These are phyloP conservation scores for Tyrannus savana DNA, from an alignment of 2,113 vertebrate species.

Conservation along the genomic window DNA sequence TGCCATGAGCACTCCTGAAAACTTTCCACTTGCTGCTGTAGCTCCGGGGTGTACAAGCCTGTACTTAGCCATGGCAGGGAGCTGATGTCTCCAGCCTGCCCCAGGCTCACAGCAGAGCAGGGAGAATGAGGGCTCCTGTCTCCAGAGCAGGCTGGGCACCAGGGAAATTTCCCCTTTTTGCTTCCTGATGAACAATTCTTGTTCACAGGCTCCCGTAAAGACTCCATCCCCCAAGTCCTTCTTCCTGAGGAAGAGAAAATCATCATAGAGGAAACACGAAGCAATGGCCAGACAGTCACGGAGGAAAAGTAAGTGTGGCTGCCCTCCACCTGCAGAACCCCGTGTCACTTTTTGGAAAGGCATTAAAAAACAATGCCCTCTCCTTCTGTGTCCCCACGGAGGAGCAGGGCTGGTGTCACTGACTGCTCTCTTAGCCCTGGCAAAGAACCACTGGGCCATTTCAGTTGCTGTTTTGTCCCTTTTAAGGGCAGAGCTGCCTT, in stretches of 20 bases:
- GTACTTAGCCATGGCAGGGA: rapidly evolving
- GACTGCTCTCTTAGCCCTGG: neutral
- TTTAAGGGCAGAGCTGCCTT: neutral
- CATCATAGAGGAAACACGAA: slow-evolving; percentile 94
- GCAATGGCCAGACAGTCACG: slow-evolving; percentile 90
- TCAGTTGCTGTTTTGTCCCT: neutral
- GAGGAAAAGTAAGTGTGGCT: slow-evolving; percentile 90
- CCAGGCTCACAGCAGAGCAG: neutral
- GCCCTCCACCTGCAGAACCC: neutral
- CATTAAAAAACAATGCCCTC: neutral
- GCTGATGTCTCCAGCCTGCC: neutral
- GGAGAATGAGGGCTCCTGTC: neutral
- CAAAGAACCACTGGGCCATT: neutral
- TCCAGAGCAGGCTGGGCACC: rapidly evolving
- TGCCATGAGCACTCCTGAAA: neutral
- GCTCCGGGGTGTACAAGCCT: neutral
- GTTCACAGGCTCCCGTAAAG: slow-evolving; percentile 85
- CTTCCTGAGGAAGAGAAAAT: slow-evolving; percentile 97
- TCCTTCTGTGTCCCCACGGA: neutral
- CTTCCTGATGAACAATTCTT: neutral
- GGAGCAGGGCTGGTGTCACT: neutral
- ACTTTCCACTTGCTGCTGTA: neutral
- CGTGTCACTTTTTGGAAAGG: neutral
- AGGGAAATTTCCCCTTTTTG: neutral
- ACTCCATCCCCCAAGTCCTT: slow-evolving; percentile 89